Evolutionary conservation across 2,888 invertebrate genomes (phyloP).

Genomic region (Aleiodes alternator): DNA sequence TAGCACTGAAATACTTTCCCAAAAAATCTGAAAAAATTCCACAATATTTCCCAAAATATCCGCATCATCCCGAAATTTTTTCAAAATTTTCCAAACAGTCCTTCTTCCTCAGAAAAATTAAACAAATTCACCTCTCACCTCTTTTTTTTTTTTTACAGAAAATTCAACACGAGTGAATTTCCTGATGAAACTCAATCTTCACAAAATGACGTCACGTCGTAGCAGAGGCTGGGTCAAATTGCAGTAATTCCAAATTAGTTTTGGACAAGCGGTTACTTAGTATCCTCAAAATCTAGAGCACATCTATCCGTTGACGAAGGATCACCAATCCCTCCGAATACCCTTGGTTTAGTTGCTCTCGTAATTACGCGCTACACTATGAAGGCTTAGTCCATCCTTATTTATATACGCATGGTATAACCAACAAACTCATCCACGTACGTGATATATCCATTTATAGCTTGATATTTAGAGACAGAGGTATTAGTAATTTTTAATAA

Average conservation of each 20-base stretch:
- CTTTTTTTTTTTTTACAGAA: too few relatives aligned
- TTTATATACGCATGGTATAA: conserved; percentile 61
- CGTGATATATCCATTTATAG: conserved; percentile 14
- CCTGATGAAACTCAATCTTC: not conserved
- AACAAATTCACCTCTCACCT: too few relatives aligned
- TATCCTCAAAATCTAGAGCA: conserved; percentile 38
- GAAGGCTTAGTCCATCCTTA: conserved; percentile 70
- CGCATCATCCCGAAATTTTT: too few relatives aligned
- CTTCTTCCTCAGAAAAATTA: too few relatives aligned
- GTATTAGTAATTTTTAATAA: not conserved
- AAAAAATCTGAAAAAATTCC: too few relatives aligned
- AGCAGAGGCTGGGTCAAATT: conserved; percentile 52
- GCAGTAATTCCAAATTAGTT: conserved; percentile 73
- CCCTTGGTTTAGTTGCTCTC: conserved; percentile 69
- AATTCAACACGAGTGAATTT: not conserved
- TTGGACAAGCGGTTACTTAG: conserved; percentile 57
- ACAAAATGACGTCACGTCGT: conserved; percentile 32
- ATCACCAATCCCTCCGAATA: conserved; percentile 69
- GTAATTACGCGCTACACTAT: conserved; percentile 68
- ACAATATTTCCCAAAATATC: too few relatives aligned
- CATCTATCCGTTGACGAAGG: conserved; percentile 61
- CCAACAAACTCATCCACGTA: conserved; percentile 46
- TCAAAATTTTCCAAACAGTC: too few relatives aligned
- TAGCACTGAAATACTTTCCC: too few relatives aligned
- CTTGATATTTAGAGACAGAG: not conserved